Evolutionary conservation across 2,888 invertebrate genomes (phyloP).

Genomic region (Pilophorus perplexus): DNA sequence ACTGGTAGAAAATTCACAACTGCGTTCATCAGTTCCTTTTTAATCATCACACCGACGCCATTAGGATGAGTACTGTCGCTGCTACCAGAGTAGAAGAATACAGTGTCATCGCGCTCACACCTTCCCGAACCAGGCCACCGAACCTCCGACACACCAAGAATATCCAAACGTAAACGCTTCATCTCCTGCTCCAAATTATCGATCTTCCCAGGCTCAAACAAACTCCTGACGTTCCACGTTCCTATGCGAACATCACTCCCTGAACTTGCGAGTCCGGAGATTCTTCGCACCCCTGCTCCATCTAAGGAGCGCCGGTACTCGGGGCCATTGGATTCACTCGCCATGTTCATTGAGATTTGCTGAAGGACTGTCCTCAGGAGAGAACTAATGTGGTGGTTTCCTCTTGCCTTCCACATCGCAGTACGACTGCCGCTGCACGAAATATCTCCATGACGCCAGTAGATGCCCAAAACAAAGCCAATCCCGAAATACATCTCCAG

Average conservation of each 20-base stretch:
- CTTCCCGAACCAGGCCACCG: constrained; percentile 4
- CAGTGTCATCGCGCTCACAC: constrained; percentile 3
- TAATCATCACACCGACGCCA: neutral
- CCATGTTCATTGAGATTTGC: too few species aligned
- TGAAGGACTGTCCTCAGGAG: constrained; percentile 1
- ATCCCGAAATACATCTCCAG: neutral
- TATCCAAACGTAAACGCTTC: neutral
- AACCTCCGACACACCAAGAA: constrained; percentile 12
- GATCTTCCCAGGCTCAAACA: neutral
- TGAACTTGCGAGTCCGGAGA: constrained; percentile 17
- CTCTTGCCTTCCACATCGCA: constrained; percentile 2
- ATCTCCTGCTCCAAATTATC: constrained; percentile 20
- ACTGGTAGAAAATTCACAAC: constrained; percentile 13
- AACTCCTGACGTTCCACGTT: constrained; percentile 5
- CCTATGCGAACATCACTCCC: neutral
- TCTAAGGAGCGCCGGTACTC: neutral
- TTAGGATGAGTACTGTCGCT: neutral
- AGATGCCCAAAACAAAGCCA: neutral
- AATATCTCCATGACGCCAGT: neutral
- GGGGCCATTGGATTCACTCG: too few species aligned
- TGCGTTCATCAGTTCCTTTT: neutral
- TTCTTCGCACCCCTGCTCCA: neutral
- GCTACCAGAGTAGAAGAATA: constrained; percentile 1
- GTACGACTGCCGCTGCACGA: neutral
- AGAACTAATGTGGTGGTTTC: too few species aligned